phyloP scores from a whole-genome alignment of 2,888 invertebrate species.

The Spilosoma lubricipeda region DNA sequence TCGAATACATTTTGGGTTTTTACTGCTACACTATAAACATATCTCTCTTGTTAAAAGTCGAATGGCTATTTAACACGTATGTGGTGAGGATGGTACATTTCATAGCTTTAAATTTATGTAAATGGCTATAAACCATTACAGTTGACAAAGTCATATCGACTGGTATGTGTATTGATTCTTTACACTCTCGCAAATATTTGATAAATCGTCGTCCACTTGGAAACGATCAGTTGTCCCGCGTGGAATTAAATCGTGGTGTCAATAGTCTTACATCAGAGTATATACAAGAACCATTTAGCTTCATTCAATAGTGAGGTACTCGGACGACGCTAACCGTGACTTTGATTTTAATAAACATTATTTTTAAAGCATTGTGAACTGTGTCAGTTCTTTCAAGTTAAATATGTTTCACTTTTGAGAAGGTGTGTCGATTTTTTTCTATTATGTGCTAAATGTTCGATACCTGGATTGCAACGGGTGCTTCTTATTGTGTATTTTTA shows the following conservation, averaged over 20 bases:
- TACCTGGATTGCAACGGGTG: constrained; percentile 65
- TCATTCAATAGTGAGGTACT: constrained; percentile 59
- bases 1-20: background rate
- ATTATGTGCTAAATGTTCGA: constrained; percentile 72
- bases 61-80: background rate
- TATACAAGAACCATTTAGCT: constrained; percentile 60
- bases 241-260: constrained; percentile 57
- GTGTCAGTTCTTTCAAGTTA: background rate
- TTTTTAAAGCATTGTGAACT: background rate
- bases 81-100: constrained; percentile 8
- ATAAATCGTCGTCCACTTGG: constrained; percentile 5
- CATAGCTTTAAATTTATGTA: background rate
- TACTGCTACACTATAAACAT: background rate
- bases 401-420: background rate
- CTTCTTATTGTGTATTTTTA: constrained; percentile 64
- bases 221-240: constrained; percentile 50
- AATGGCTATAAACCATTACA: constrained; percentile 26
- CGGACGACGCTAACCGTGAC: constrained; percentile 29
- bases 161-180: constrained; percentile 15
- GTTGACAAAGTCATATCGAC: constrained; percentile 15
- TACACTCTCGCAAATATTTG: constrained; percentile 9
- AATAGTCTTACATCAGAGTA: constrained; percentile 65
- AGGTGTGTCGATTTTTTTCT: constrained; percentile 34
- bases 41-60: background rate
- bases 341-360: background rate